Percentiles rank a stretch among this genome's conserved stretches.
Conservation (phyloP, 2,797 vertebrate genomes). For the Sebastes ruberrimus region DNA sequence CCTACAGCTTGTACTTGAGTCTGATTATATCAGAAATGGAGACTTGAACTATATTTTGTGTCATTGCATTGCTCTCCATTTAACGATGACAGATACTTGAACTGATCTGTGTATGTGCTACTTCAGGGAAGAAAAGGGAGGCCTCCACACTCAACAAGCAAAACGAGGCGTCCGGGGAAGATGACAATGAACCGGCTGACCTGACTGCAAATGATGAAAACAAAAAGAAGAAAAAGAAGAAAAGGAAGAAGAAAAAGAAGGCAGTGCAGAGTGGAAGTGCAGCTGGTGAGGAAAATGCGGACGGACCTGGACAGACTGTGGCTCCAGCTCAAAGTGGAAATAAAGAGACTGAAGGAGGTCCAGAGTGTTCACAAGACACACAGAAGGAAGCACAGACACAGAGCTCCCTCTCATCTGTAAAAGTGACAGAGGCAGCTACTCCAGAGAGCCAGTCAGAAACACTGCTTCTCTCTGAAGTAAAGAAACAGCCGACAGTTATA, state of each 20-base stretch:
- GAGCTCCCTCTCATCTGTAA: background rate
- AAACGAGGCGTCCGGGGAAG: background rate
- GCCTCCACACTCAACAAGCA: background rate
- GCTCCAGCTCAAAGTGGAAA: background rate
- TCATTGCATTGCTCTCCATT: background rate
- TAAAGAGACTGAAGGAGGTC: background rate
- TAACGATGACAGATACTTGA: background rate
- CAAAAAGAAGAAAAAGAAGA: slow-evolving; percentile 40
- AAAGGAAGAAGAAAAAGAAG: slow-evolving; percentile 42
- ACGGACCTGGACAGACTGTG: background rate
- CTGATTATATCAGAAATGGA: background rate
- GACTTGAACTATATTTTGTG: background rate
- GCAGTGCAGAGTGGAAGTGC: background rate
- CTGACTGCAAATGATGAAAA: background rate
- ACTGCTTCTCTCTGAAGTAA: background rate
- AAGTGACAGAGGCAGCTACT: background rate
- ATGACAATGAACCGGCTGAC: background rate
- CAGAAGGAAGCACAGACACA: background rate
- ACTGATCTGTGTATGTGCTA: slow-evolving; percentile 14
- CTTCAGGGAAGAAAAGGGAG: slow-evolving; percentile 54
- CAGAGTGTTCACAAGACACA: background rate
- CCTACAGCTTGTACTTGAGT: background rate
- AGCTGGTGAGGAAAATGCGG: background rate
- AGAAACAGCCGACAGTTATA: background rate
- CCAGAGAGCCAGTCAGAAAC: background rate